These are phyloP conservation scores for Tenebrio molitor DNA, from an alignment of 1,140 invertebrate genomes.

Conservation along the genomic window DNA sequence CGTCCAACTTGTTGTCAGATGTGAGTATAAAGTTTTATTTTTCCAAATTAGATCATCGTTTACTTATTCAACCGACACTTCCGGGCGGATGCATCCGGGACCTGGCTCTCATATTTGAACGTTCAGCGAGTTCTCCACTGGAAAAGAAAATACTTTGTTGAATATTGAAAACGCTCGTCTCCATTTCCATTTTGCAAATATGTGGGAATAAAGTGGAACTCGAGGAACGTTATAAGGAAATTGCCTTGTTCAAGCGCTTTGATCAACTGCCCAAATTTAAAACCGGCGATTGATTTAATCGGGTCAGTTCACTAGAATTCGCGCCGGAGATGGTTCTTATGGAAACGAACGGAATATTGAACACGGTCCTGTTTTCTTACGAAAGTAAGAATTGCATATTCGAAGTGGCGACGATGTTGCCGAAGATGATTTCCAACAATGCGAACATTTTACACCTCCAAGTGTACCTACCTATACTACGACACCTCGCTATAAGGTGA, in stretches of 20 bases:
- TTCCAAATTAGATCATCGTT: slow-evolving; percentile 50
- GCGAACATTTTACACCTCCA: too few species aligned
- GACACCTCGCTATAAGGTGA: too few species aligned
- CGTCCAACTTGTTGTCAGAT: slow-evolving; percentile 83
- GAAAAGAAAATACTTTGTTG: slow-evolving; percentile 44
- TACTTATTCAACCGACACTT: slow-evolving; percentile 47
- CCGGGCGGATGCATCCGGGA: slow-evolving; percentile 43
- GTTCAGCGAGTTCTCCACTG: slow-evolving; percentile 8
- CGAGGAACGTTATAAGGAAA: slow-evolving; percentile 23
- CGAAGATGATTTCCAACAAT: too few species aligned
- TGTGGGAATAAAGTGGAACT: slow-evolving; percentile 30
- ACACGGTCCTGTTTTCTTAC: too few species aligned
- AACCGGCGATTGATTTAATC: slow-evolving; percentile 24
- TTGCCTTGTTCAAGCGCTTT: slow-evolving; percentile 34
- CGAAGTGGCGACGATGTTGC: too few species aligned
- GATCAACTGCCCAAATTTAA: slow-evolving; percentile 39
- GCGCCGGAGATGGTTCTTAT: too few species aligned
- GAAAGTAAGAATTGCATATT: too few species aligned
- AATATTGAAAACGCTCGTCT: slow-evolving; percentile 41
- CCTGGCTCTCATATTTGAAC: neutral
- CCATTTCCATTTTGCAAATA: slow-evolving; percentile 32
- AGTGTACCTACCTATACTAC: too few species aligned
- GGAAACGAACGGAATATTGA: too few species aligned
- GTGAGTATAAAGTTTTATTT: slow-evolving; percentile 72
- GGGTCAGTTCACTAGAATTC: slow-evolving; percentile 31